phyloP scores from a whole-genome alignment of 2,888 invertebrate species.

The Rhogogaster chlorosoma region DNA sequence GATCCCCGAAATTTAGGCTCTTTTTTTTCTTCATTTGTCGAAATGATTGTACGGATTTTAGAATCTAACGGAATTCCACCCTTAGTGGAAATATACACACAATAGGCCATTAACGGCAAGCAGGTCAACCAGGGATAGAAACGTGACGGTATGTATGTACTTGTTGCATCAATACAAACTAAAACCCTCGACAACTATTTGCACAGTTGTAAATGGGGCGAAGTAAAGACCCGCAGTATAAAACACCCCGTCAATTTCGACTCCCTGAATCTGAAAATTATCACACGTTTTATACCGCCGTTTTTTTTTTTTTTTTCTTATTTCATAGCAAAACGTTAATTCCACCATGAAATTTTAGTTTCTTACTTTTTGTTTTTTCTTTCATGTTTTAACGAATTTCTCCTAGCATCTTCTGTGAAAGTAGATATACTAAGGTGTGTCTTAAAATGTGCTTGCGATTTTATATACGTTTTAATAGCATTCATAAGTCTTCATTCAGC shows the following conservation, averaged over 20 bases:
- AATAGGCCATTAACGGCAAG: conserved; percentile 46
- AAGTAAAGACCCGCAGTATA: neutral
- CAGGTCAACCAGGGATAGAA: conserved; percentile 50
- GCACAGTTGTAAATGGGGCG: conserved; percentile 9
- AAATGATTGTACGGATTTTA: neutral
- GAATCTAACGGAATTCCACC: conserved; percentile 1
- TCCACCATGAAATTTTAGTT: neutral
- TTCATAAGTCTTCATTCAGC: conserved; percentile 34
- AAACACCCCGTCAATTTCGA: neutral
- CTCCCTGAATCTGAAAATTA: neutral
- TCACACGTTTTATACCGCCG: neutral
- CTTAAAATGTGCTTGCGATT: conserved; percentile 23
- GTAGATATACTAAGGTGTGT: neutral
- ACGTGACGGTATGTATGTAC: conserved; percentile 16
- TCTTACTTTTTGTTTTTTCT: neutral
- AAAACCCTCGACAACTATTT: conserved; percentile 18
- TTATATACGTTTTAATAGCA: conserved; percentile 23
- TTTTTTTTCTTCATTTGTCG: neutral
- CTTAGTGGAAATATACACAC: neutral
- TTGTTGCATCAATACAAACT: conserved; percentile 50
- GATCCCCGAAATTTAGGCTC: neutral
- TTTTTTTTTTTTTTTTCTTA: neutral
- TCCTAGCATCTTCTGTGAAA: neutral
- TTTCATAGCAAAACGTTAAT: neutral
- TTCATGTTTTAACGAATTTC: neutral